phyloP scores from a whole-genome alignment of 2,113 vertebrate genomes.

The Otolemur garnettii region DNA sequence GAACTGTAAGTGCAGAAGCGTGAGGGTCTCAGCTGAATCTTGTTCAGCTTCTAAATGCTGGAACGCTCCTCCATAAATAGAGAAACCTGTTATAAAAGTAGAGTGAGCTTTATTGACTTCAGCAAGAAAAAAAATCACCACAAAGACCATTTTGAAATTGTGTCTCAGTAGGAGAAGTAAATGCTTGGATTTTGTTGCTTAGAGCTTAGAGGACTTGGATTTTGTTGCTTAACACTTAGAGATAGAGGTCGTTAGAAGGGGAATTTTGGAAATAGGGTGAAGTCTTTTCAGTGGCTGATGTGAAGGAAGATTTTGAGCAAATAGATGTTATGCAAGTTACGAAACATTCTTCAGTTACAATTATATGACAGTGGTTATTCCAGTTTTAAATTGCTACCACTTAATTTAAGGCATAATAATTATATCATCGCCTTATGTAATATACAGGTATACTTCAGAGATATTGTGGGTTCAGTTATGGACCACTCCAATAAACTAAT shows the following conservation, averaged over 20 bases:
- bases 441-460: background rate
- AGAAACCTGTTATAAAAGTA: background rate
- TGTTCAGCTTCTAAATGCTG: background rate
- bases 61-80: background rate
- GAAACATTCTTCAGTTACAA: background rate
- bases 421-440: background rate
- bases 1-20: background rate
- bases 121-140: background rate
- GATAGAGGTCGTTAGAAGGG: background rate
- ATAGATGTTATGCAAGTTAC: background rate
- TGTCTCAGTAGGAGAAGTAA: background rate
- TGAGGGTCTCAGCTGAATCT: background rate
- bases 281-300: background rate
- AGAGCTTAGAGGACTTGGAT: background rate
- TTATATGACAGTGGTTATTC: background rate
- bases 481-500: background rate
- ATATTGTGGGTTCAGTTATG: background rate
- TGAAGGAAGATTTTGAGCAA: background rate
- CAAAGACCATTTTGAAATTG: background rate
- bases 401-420: slow-evolving; percentile 42
- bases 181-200: background rate
- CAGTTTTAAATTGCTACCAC: background rate
- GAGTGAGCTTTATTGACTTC: background rate
- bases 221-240: slow-evolving; percentile 1
- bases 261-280: background rate